A percentile compares a stretch with the other conserved stretches of the same genome.
phyloP scores from a whole-genome alignment of 2,797 vertebrate genomes.

The Lindbergichthys nudifrons region DNA sequence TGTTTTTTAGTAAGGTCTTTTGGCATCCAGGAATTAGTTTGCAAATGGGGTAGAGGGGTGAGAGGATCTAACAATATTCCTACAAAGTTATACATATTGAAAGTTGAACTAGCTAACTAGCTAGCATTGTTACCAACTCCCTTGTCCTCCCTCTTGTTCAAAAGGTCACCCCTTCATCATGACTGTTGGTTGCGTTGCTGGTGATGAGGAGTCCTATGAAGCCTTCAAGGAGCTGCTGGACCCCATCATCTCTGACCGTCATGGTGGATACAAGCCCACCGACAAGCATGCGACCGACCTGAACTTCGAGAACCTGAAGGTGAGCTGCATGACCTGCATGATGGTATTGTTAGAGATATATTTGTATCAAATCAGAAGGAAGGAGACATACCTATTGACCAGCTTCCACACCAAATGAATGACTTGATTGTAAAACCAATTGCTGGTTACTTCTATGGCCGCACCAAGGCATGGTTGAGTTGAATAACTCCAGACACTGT shows the following conservation, averaged over 20 bases:
- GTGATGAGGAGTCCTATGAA: constrained; percentile 91
- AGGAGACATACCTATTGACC: no score
- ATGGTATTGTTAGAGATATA: neutral
- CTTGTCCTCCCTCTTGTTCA: neutral
- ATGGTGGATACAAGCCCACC: constrained; percentile 91
- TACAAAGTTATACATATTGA: neutral
- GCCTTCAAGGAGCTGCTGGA: constrained; percentile 93
- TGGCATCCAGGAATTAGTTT: neutral
- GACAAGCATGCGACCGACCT: constrained; percentile 96
- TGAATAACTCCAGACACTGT: neutral
- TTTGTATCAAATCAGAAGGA: neutral
- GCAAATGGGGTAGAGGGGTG: neutral
- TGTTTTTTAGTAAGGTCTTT: neutral
- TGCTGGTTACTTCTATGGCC: neutral
- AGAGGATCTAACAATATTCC: neutral
- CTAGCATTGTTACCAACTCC: neutral
- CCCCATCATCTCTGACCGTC: constrained; percentile 92
- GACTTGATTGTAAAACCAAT: neutral
- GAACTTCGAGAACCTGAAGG: constrained; percentile 93
- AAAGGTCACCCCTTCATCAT: constrained; percentile 95
- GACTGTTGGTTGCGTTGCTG: constrained; percentile 94
- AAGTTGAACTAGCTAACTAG: neutral
- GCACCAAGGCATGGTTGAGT: neutral
- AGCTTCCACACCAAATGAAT: neutral
- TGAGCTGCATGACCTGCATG: constrained; percentile 68